Evolutionary conservation across 2,888 invertebrate species (phyloP).

Genomic region (Lasioglossum figueresi): DNA sequence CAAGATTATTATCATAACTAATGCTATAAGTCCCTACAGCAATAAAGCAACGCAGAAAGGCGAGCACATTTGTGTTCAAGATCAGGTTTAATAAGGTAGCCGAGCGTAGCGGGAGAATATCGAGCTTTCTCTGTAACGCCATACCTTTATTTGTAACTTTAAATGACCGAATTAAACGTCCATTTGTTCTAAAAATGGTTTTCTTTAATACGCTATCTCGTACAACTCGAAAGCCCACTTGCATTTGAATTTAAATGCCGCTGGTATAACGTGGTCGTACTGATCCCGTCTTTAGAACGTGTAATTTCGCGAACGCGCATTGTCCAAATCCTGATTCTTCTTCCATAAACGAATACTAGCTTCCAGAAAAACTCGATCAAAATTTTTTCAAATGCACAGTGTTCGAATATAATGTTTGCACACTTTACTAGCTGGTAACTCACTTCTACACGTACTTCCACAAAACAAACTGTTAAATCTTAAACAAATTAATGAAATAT

Average conservation of each 20-base stretch:
- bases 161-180: conserved; percentile 9
- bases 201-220: background rate
- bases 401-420: background rate
- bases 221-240: background rate
- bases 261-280: background rate
- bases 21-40: conserved; percentile 29
- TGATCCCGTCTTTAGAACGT: conserved; percentile 2
- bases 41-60: conserved; percentile 37
- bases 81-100: background rate
- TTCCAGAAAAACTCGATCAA: background rate
- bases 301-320: background rate
- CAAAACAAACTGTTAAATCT: no score
- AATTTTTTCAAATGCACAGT: background rate
- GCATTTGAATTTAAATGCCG: conserved; percentile 12
- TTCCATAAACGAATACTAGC: background rate
- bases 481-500: no score
- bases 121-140: background rate
- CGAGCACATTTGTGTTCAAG: background rate
- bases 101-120: background rate
- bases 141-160: conserved; percentile 3
- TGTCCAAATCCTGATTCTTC: background rate
- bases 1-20: conserved; percentile 38
- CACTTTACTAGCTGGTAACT: no score
- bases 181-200: background rate
- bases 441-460: no score